Conservation (phyloP, 2,888 invertebrate genomes). For the Creontiades dilutus region DNA sequence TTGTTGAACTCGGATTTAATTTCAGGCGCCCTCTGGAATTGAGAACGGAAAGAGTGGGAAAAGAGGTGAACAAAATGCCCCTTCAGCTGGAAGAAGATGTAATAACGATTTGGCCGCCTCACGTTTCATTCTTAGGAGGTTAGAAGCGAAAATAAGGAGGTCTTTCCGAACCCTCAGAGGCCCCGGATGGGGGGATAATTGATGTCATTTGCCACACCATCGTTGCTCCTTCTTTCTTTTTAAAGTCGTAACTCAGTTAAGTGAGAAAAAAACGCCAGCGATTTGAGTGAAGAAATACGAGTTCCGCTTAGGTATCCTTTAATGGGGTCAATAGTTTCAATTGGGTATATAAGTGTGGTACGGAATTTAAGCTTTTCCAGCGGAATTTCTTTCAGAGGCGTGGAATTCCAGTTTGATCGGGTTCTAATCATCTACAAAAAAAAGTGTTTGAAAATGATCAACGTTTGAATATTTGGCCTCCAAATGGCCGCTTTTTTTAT, state of each 20-base stretch:
- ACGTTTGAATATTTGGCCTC: no score
- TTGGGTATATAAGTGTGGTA: no score
- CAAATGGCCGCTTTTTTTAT: no score
- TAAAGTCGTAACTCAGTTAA: background rate
- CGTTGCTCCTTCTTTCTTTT: background rate
- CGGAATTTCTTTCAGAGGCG: no score
- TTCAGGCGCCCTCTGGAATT: slow-evolving; percentile 6
- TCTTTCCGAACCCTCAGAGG: background rate
- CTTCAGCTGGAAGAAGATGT: slow-evolving; percentile 28
- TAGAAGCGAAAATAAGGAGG: background rate
- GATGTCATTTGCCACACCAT: slow-evolving; percentile 6
- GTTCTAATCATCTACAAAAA: no score
- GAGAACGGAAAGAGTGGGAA: background rate
- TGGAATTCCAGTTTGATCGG: no score
- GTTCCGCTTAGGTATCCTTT: no score
- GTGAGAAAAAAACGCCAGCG: background rate
- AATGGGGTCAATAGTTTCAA: no score
- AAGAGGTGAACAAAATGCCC: background rate
- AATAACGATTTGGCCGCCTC: slow-evolving; percentile 20
- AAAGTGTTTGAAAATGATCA: no score
- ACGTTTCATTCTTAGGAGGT: background rate
- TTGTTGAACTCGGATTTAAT: slow-evolving; percentile 6
- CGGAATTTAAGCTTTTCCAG: no score
- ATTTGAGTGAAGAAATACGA: background rate
- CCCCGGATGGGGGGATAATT: slow-evolving; percentile 15